Base-by-base conservation (phyloP, 2,797 vertebrate species). In the Adrianichthys oophorus region DNA sequence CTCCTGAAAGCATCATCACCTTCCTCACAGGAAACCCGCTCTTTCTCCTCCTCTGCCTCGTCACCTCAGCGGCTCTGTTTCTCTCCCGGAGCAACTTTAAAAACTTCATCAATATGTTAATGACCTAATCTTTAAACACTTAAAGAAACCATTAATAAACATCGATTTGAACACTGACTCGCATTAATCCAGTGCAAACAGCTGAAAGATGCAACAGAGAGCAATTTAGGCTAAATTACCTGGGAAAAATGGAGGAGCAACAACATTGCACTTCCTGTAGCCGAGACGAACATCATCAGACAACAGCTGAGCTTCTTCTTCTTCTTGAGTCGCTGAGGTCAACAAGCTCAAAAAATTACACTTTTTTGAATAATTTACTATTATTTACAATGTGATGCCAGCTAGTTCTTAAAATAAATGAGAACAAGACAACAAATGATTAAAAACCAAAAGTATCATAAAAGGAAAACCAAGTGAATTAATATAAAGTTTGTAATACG, bases 61-160 rank as follows among this genome's bases (percentile, higher is more conserved):
- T 92, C 84, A 84, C 85, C 59, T 84, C 84, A 93, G 88, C 76
- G 50, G 45, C 65, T 90, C 81, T 93, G 92, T 92, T 91, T 92
- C 69, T 63, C 63, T 95, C 93, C 93, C 92, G 91, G 90, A 92
- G 92, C 92, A 93, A 94, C 92, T 92, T 90, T 74, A 70, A 92
- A 94, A 95, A 95, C 93, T 94, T 95, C 94, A 95, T 97, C 95
- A 96, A 96, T 96, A 97, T 95, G 94, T 91, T 95, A 96, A 97
- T 96, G 90, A 94, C 92, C 93, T 95, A 96, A 96, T 97, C 95
- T 95, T 95, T 95, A 95, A 94, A 93, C 92, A 90, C 92, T 95
- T 94, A 91, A 92, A 94, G 93, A 89, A 93, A 92, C 91, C 93
- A 93, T 94, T 95, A 95, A 93, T 88, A 93, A 92, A 90, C 91